Percentiles rank a stretch among this genome's conserved stretches.
Evolutionary conservation across 2,888 invertebrate genomes (phyloP).

Genomic region (Steinernema carpocapsae): DNA sequence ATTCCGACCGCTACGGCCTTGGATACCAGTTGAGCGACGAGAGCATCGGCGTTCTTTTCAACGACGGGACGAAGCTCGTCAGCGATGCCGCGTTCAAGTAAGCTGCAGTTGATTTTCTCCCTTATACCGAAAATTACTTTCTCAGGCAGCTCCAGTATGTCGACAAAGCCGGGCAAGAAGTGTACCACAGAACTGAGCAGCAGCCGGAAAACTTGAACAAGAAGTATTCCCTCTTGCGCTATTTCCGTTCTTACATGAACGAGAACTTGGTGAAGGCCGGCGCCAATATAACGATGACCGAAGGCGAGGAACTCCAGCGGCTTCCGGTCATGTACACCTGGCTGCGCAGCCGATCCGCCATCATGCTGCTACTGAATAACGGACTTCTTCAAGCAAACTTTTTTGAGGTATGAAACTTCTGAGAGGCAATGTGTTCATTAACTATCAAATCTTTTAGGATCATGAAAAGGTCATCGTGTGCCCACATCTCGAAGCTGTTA

Average conservation of each 20-base stretch:
- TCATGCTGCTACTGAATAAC: conserved; percentile 95
- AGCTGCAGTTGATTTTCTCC: conserved; percentile 71
- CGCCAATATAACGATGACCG: conserved; percentile 79
- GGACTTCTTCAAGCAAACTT: conserved; percentile 75
- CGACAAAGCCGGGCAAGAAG: conserved; percentile 85
- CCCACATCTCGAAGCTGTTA: conserved; percentile 94
- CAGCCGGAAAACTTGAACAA: conserved; percentile 78
- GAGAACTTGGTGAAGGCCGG: conserved; percentile 84
- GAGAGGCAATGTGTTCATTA: not conserved
- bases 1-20: conserved; percentile 98
- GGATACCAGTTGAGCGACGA: conserved; percentile 98
- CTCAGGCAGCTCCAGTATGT: conserved; percentile 91
- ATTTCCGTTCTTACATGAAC: conserved; percentile 97
- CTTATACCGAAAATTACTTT: not conserved
- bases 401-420: conserved; percentile 52
- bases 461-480: conserved; percentile 98
- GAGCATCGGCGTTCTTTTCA: conserved; percentile 92
- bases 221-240: conserved; percentile 86
- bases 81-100: conserved; percentile 88
- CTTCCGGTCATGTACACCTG: conserved; percentile 93
- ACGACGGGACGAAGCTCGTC: conserved; percentile 92
- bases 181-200: conserved; percentile 81
- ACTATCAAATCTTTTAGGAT: conserved; percentile 73
- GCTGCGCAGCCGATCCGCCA: conserved; percentile 93
- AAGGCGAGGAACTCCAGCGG: conserved; percentile 87